These are phyloP conservation scores for Chromis chromis DNA, from an alignment of 2,797 vertebrate species.

Conservation along the genomic window DNA sequence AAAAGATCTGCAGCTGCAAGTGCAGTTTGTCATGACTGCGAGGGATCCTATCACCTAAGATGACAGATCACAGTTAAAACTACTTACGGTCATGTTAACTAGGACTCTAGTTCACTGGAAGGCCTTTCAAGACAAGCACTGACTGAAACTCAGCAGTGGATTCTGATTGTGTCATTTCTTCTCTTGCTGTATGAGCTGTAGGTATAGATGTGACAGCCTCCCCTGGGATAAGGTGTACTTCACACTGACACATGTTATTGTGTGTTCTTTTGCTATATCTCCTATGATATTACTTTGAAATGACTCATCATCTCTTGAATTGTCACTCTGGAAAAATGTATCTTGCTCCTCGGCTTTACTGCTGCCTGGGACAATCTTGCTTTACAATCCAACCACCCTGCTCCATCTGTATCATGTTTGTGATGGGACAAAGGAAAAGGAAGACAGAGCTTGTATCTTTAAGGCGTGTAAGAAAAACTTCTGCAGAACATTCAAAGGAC, in stretches of 20 bases:
- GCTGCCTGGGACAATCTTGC: neutral
- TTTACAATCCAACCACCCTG: neutral
- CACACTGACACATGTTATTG: neutral
- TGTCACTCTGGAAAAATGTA: slow-evolving; percentile 1
- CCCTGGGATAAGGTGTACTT: slow-evolving; percentile 11
- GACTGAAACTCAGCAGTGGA: neutral
- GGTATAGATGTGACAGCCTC: neutral
- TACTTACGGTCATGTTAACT: slow-evolving; percentile 19
- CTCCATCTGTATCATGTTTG: neutral
- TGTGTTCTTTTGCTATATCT: neutral
- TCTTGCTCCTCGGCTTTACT: slow-evolving; percentile 1
- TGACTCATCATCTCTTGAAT: neutral
- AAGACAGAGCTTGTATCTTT: neutral
- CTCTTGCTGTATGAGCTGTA: neutral
- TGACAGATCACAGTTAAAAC: slow-evolving; percentile 18
- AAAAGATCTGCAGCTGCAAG: neutral
- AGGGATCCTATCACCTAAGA: neutral
- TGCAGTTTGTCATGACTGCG: slow-evolving; percentile 19
- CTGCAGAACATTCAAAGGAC: neutral
- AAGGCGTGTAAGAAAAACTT: no score
- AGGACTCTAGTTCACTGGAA: slow-evolving; percentile 5
- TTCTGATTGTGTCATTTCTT: slow-evolving; percentile 4
- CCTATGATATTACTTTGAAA: neutral
- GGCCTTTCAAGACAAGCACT: slow-evolving; percentile 17
- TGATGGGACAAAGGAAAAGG: neutral